These are phyloP conservation scores for Serripes groenlandicus DNA, from an alignment of 2,888 invertebrate genomes.

Conservation along the genomic window DNA sequence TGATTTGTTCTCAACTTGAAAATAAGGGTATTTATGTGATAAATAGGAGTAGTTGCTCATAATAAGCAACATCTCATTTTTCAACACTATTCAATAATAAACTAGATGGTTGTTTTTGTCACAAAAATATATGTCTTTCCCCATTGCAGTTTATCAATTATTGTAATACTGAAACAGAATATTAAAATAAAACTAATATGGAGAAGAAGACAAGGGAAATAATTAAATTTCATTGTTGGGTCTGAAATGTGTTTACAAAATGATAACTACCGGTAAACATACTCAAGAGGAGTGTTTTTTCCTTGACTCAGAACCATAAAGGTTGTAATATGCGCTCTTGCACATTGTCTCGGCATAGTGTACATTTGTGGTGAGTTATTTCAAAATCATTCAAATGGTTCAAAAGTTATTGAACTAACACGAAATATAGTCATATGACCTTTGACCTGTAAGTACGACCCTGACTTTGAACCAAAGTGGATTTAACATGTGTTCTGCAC, in stretches of 20 bases:
- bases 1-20: too few relatives aligned
- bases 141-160: neutral
- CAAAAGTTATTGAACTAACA: neutral
- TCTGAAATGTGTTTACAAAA: neutral
- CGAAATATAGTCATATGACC: neutral
- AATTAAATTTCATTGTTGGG: neutral
- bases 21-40: too few relatives aligned
- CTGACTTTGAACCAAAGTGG: neutral
- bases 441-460: neutral
- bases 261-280: neutral
- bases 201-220: neutral
- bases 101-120: too few relatives aligned
- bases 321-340: neutral
- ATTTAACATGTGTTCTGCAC: neutral
- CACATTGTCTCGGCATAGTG: neutral
- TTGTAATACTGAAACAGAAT: neutral
- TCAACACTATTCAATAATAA: too few relatives aligned
- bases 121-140: too few relatives aligned
- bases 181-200: neutral
- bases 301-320: neutral
- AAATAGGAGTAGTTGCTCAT: too few relatives aligned
- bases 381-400: neutral
- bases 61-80: too few relatives aligned
- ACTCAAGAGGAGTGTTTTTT: neutral
- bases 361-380: neutral